phyloP scores from a whole-genome alignment of 2,888 invertebrate genomes.

The Acrobasis consociella region DNA sequence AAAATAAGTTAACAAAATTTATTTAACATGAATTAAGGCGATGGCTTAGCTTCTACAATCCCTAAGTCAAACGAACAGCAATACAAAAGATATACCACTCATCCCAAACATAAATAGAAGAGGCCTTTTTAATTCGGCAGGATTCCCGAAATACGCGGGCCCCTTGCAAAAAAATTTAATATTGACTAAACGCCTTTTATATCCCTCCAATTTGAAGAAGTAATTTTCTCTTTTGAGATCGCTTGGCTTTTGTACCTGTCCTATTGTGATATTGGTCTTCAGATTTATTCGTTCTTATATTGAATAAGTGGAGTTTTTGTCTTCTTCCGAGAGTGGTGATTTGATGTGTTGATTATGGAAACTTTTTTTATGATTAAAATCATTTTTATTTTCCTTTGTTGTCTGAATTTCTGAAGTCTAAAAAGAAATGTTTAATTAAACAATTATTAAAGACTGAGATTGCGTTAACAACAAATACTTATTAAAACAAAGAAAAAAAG shows the following conservation, averaged over 20 bases:
- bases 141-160: slow-evolving; percentile 21
- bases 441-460: too few species aligned
- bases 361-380: not conserved
- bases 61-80: not conserved
- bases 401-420: too few species aligned
- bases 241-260: slow-evolving; percentile 38
- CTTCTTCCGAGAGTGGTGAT: not conserved
- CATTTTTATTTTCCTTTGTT: too few species aligned
- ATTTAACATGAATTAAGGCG: not conserved
- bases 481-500: too few species aligned
- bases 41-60: not conserved
- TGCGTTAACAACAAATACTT: too few species aligned
- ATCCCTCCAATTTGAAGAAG: slow-evolving; percentile 52
- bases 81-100: slow-evolving; percentile 16
- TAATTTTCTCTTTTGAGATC: slow-evolving; percentile 50
- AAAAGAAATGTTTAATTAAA: too few species aligned
- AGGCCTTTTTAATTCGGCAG: slow-evolving; percentile 37
- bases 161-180: slow-evolving; percentile 38
- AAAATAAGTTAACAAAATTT: not conserved
- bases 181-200: slow-evolving; percentile 55
- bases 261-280: slow-evolving; percentile 43
- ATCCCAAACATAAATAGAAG: slow-evolving; percentile 29
- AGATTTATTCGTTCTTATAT: slow-evolving; percentile 37
- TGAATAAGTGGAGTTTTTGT: slow-evolving; percentile 31
- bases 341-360: not conserved